Evolutionary conservation across 2,113 vertebrate genomes (phyloP).

Genomic region (Sceloporus undulatus): DNA sequence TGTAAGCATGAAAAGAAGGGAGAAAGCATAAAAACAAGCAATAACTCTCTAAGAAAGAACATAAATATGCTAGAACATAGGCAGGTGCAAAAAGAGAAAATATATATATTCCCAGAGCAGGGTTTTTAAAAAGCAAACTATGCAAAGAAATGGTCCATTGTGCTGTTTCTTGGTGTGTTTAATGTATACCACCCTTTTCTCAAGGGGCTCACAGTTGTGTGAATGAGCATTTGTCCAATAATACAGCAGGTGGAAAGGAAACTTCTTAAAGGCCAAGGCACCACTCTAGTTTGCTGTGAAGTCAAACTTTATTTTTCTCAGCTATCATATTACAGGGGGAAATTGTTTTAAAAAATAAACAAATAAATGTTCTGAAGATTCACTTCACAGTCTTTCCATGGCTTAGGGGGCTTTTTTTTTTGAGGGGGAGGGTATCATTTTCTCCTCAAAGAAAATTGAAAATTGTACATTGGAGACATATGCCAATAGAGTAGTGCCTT

Average conservation of each 20-base stretch:
- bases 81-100: not conserved
- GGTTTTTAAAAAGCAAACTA: not conserved
- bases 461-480: not conserved
- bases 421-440: no score
- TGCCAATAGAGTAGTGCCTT: not conserved
- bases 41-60: not conserved
- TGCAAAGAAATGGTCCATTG: not conserved
- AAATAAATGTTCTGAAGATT: not conserved
- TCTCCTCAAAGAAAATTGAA: not conserved
- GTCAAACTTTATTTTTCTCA: not conserved
- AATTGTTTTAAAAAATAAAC: not conserved
- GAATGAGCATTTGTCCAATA: not conserved
- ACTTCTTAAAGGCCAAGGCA: not conserved
- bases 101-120: conserved; percentile 1
- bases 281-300: not conserved
- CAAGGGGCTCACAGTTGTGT: not conserved
- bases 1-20: conserved; percentile 3
- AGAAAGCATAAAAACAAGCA: not conserved
- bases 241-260: not conserved
- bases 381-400: not conserved
- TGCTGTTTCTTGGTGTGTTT: not conserved
- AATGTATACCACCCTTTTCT: not conserved
- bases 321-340: not conserved
- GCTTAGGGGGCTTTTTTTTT: not conserved
- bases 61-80: not conserved